phyloP scores from a whole-genome alignment of 2,888 invertebrate genomes.

The Torymus aiolomorphi region DNA sequence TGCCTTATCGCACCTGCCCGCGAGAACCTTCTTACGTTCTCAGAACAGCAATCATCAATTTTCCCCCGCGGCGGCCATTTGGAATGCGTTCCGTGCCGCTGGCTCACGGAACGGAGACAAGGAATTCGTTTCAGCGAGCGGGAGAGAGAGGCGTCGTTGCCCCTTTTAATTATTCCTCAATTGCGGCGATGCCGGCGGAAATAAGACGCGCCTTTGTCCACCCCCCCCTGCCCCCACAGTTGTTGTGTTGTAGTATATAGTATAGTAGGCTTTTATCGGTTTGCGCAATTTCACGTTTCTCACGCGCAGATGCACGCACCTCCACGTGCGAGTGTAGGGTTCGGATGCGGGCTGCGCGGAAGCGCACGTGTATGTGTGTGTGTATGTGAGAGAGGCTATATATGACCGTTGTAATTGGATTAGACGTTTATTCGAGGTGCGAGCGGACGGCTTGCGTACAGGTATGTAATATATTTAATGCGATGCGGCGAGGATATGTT shows the following conservation, averaged over 20 bases:
- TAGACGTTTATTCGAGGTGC: too few relatives aligned
- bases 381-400: too few relatives aligned
- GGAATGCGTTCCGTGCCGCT: conserved; percentile 31
- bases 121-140: conserved; percentile 41
- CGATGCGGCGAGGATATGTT: too few relatives aligned
- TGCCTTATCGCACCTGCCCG: conserved; percentile 46
- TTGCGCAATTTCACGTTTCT: conserved; percentile 35
- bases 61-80: background rate
- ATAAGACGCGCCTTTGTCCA: conserved; percentile 14
- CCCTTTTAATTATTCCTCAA: conserved; percentile 50
- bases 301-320: background rate
- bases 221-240: background rate
- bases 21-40: too few relatives aligned
- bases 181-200: conserved; percentile 56
- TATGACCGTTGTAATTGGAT: background rate
- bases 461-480: too few relatives aligned
- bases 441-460: too few relatives aligned
- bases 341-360: conserved; percentile 17
- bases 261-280: conserved; percentile 10
- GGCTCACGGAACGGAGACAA: conserved; percentile 22
- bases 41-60: too few relatives aligned
- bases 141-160: background rate
- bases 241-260: background rate
- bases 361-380: background rate
- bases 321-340: background rate